These are phyloP conservation scores for Triplophysa bombifrons DNA, from an alignment of 2,797 vertebrate species.

Conservation along the genomic window DNA sequence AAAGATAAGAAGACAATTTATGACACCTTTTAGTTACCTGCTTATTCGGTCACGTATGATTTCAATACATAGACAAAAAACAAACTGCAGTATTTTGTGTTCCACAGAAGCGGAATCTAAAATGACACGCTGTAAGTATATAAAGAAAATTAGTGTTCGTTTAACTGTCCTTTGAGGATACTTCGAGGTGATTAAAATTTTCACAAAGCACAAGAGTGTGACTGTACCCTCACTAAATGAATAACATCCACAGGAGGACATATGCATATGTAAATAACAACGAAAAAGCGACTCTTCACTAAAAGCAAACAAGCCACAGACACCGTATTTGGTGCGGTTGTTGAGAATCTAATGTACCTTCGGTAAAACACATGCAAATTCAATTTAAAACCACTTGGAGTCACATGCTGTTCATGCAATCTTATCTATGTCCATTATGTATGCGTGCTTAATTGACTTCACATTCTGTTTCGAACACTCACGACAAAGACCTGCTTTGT, in stretches of 20 bases:
- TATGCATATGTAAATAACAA: neutral
- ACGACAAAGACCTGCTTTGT: slow-evolving; percentile 11
- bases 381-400: slow-evolving; percentile 10
- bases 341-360: neutral
- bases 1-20: no score
- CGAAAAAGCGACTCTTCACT: neutral
- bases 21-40: no score
- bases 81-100: no score
- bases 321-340: neutral
- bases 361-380: slow-evolving; percentile 13
- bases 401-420: slow-evolving; percentile 37
- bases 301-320: slow-evolving; percentile 13
- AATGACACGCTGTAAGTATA: neutral
- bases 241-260: neutral
- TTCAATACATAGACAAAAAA: no score
- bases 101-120: no score
- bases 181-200: neutral
- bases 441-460: slow-evolving; percentile 36
- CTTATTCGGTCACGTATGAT: no score
- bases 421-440: slow-evolving; percentile 49
- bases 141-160: neutral
- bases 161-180: neutral
- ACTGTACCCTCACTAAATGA: neutral
- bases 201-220: neutral
- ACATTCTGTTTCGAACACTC: neutral